Base-by-base conservation (phyloP, 2,113 vertebrate genomes). In the Octodon degus region DNA sequence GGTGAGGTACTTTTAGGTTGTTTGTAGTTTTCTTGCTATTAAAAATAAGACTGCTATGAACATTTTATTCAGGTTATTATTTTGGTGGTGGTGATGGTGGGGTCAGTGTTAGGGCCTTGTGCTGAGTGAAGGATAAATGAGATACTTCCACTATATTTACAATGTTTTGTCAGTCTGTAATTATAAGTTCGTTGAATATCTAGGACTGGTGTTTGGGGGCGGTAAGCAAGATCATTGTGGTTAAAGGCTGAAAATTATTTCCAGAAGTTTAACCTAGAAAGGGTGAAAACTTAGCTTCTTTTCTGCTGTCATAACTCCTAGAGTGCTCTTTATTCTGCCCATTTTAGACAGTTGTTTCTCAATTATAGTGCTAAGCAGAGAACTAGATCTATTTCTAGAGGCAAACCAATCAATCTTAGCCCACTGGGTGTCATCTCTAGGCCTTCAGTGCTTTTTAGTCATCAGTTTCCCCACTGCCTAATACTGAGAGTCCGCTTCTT, bases 391-490 rank as follows among this genome's bases (percentile, higher is more conserved):
- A 90, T 88, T 95, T 60, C 60, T 93, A 72, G 88, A 17, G 37
- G 65, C 37, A 91, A 90, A 67, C 27, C 62, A 88, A 89, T 76
- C 68, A 76, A 16, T 80, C 47, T 94, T 77, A 91, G 83, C n/a
- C 79, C 24, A 65, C 1, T 77, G 89, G 55, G 67, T 81, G 20
- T 53, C 80, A 89, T 68, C 68, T 68, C 65, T 20, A 84, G 67
- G 84, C 1, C 70, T 60, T 96, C 63, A 90, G 68, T 40, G 32
- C 77, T 93, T 92, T 96, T 67, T 34, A 80, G 70, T 93, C 89
- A 87, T 94, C 93, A 91, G 50, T 89, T 94, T 97, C 89, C 22
- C 30, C 80, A 77, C 40, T 93, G 93, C 16, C 91, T 92, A 93
- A 93, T 88, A 94, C 30, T 96, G 32, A 84, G 55, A 82, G 72